phyloP scores from a whole-genome alignment of 2,113 vertebrate genomes.

The Corapipo altera region DNA sequence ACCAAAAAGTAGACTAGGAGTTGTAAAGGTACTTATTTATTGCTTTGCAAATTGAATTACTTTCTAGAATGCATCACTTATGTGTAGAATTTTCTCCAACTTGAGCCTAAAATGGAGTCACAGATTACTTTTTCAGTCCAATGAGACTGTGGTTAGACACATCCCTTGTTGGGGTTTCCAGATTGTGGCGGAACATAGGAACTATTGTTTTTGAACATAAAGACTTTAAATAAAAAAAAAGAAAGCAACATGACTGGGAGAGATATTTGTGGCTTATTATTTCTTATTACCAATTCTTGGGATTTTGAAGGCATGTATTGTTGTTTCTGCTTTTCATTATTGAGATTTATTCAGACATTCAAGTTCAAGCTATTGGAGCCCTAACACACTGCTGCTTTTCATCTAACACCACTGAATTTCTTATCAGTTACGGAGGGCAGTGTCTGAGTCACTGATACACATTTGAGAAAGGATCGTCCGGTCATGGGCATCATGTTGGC shows the following conservation, averaged over 20 bases:
- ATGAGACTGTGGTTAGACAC: neutral
- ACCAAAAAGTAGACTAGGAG: neutral
- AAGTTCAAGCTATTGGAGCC: neutral
- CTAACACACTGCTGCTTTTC: neutral
- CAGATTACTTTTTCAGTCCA: neutral
- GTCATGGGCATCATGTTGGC: neutral
- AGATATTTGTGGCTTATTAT: neutral
- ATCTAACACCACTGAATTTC: neutral
- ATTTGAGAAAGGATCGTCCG: fast-evolving
- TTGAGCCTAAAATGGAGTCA: neutral
- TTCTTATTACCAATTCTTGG: neutral
- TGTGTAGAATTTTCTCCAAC: neutral
- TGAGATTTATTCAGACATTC: neutral
- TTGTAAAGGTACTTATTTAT: neutral
- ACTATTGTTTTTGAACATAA: neutral
- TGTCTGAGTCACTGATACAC: neutral
- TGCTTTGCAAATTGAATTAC: neutral
- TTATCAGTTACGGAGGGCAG: neutral
- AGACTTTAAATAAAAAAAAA: neutral
- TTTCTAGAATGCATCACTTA: neutral
- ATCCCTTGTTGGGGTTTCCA: neutral
- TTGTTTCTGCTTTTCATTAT: neutral
- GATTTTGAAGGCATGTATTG: neutral
- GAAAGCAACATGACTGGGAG: neutral
- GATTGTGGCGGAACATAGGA: neutral